Percentiles rank a stretch among this genome's conserved stretches.
phyloP scores from a whole-genome alignment of 2,888 invertebrate genomes.

The Reticulitermes lucifugus region DNA sequence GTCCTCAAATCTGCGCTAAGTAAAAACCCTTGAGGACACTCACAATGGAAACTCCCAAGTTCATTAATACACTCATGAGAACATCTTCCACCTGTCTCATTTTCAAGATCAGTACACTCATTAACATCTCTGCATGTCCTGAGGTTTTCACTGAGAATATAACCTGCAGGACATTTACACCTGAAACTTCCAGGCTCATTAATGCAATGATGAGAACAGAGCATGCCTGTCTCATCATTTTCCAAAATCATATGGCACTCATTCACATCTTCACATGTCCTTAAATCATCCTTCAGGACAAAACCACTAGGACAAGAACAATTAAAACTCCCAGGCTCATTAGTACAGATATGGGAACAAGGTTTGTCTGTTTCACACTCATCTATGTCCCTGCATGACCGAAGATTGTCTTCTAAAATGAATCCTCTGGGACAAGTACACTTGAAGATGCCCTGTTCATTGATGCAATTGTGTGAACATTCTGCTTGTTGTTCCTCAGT shows the following conservation, averaged over 20 bases:
- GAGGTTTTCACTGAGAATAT: constrained; percentile 40
- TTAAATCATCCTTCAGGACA: constrained; percentile 58
- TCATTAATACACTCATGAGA: constrained; percentile 66
- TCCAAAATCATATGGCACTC: constrained; percentile 49
- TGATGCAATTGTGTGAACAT: constrained; percentile 59
- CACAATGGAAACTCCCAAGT: constrained; percentile 66
- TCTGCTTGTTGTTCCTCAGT: constrained; percentile 58
- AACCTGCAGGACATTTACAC: constrained; percentile 50
- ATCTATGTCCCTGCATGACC: constrained; percentile 57
- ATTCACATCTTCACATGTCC: constrained; percentile 49
- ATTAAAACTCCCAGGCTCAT: constrained; percentile 65
- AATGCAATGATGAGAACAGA: constrained; percentile 49
- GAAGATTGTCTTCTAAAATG: constrained; percentile 60
- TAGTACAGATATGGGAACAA: constrained; percentile 64
- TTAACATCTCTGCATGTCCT: constrained; percentile 58
- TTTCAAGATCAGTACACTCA: constrained; percentile 60
- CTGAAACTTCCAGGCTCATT: constrained; percentile 50
- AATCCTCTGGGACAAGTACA: constrained; percentile 65
- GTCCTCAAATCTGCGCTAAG: constrained; percentile 60
- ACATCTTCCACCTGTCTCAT: constrained; percentile 57
- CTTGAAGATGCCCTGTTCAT: constrained; percentile 63
- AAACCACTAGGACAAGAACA: constrained; percentile 67
- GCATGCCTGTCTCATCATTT: constrained; percentile 33
- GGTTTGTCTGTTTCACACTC: constrained; percentile 55
- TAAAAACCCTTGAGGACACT: constrained; percentile 65